A percentile compares a stretch with the other conserved stretches of the same genome.
Conservation (phyloP, 2,113 vertebrate genomes). For the Tyrannus savana region DNA sequence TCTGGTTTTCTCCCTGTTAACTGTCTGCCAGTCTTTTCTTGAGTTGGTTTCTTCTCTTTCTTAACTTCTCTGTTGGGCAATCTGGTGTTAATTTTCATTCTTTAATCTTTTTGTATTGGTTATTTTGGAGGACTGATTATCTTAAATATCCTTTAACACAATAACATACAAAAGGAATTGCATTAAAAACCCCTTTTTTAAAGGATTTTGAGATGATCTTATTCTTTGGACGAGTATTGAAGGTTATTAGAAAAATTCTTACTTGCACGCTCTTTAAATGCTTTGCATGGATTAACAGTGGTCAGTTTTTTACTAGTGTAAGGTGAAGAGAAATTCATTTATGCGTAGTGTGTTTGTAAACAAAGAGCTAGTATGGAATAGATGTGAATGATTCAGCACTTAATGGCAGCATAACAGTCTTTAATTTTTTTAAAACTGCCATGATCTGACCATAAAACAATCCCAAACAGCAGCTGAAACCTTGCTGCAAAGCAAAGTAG, state of each 20-base stretch:
- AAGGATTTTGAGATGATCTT: not conserved
- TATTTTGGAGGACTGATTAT: not conserved
- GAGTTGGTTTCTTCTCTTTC: constrained; percentile 13
- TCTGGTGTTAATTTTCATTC: constrained; percentile 51
- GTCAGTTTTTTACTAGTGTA: not conserved
- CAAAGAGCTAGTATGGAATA: constrained; percentile 17
- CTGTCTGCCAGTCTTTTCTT: constrained; percentile 25
- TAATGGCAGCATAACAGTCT: not conserved
- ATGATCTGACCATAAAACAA: not conserved
- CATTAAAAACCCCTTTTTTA: not conserved
- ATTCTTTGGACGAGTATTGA: not conserved
- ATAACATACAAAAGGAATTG: not conserved
- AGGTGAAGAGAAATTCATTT: not conserved
- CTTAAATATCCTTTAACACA: not conserved
- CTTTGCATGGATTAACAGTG: not conserved
- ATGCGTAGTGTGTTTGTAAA: not conserved
- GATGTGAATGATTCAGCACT: not conserved
- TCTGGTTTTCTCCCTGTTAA: constrained; percentile 31
- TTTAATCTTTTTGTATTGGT: constrained; percentile 3
- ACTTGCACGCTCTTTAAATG: constrained; percentile 27
- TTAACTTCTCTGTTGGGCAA: constrained; percentile 14
- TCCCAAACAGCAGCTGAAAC: not conserved
- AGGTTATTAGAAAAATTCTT: not conserved
- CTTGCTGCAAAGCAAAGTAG: constrained; percentile 50
- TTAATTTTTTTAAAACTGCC: not conserved